Evolutionary conservation across 2,113 vertebrate genomes (phyloP), one percentile per base, ranked within the genome.

Genomic region (Muntiacus reevesi): DNA sequence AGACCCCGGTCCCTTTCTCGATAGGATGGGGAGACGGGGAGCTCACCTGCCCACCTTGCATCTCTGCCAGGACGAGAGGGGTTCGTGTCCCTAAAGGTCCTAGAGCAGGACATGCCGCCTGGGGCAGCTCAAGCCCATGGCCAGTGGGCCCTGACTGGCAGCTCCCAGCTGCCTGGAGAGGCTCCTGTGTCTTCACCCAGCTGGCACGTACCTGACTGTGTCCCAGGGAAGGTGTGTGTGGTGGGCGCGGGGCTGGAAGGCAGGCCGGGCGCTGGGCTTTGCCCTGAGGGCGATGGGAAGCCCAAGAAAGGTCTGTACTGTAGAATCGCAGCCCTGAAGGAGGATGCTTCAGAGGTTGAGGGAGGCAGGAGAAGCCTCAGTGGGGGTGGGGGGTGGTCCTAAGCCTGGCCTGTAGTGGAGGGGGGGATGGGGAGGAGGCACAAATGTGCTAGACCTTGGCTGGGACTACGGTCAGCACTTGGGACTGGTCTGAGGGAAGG

Each of bases 161-260:
- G 27, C 1, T 27, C 19, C 71, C 27, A 52, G 25, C 47, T 60
- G 10, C 28, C 30, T 0, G 23, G 13, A 0, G 17, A 4, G 25
- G 85, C 13, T 13, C 55, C 86, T 21, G 23, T 1, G 59, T 40
- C 28, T 43, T 59, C 33, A 5, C 9, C 28, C 12, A 9, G 28
- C 23, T 14, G 3, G 25, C 5, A 2, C 3, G 12, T 17, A 2
- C 79, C 57, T 60, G 67, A 25, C 40, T 9, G 81, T n/a, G 33
- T 54, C 6, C 1, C 1, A 0, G 47, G 2, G 67, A n/a, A 30
- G 52, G n/a, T 5, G 3, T 11, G 6, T 23, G 12, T 6, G 2
- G 33, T 4, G 10, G 27, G 95, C 9, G 7, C 19, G 1, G 60
- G 78, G 33, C 45, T 16, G 33, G 76, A n/a, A 52, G 19, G 47